Evolutionary conservation across 1,140 invertebrate species (phyloP), one percentile per base, ranked within the genome.

Genomic region (Ceratosolen fusciceps): DNA sequence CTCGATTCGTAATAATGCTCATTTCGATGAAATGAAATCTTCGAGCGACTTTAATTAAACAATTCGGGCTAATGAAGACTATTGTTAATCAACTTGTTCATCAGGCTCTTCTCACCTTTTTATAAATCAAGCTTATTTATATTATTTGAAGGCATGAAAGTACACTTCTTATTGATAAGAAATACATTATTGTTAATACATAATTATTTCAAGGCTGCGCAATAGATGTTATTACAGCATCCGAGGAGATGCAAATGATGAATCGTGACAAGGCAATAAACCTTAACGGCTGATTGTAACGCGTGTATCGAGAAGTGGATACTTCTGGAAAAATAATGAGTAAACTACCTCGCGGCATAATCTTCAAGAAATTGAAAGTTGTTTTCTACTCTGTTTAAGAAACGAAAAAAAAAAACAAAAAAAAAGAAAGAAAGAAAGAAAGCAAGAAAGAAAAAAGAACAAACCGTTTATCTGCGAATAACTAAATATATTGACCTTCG

Each of bases 351-450:
- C 49, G n/a, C 67, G 16, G 14, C 37, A 52, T 47, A 79, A 79
- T 78, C 37, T 70, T 58, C 34, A 26, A 84, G 83, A 84, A 84
- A 80, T 80, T 79, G 81, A 84, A 84, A 84, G 78, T 83, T 84
- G 76, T 81, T 84, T 80, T 62, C 67, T 71, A 39, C 21, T 39
- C n/a, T 68, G 26, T n/a, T 70, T 39, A n/a, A n/a, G n/a, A n/a
- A n/a, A n/a, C 60, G 34, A 56, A 77, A 43, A 54, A 43, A 5
- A 43, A 43, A 12, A 43, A 43, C 5, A 43, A 43, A 12, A 43
- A 43, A 12, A 43, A 43, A 12, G 12, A 7, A 43, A 43, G 12
- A 12, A 43, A 7, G 39, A 43, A 12, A 43, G 5, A 12, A 43
- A 7, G 39, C 5, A 43, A 60, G n/a, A 60, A 60, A 60, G 24